A percentile compares a stretch with the other conserved stretches of the same genome.
phyloP scores from a whole-genome alignment of 2,113 vertebrate species.

The Onychorhynchus coronatus region DNA sequence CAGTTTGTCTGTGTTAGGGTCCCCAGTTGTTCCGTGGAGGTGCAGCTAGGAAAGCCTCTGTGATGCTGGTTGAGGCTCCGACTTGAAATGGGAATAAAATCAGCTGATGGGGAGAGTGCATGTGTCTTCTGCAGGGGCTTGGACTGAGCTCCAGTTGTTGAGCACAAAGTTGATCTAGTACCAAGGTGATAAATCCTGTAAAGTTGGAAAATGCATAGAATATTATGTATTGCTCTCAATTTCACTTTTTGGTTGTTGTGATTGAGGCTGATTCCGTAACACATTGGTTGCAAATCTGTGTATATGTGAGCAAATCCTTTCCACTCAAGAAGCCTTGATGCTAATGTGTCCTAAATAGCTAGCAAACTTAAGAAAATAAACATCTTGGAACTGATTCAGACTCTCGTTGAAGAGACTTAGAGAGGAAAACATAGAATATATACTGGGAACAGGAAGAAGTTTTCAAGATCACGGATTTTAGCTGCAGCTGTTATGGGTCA shows the following conservation, averaged over 20 bases:
- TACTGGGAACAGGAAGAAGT: not conserved
- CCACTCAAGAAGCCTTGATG: not conserved
- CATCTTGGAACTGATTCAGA: not conserved
- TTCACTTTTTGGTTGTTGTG: not conserved
- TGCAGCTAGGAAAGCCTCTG: not conserved
- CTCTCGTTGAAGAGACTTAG: not conserved
- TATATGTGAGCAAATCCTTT: not conserved
- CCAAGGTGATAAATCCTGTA: not conserved
- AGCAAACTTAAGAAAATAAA: not conserved
- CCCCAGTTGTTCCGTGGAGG: not conserved
- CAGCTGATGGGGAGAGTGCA: not conserved
- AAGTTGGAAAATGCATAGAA: not conserved
- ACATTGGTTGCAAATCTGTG: not conserved
- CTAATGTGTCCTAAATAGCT: not conserved
- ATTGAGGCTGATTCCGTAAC: not conserved
- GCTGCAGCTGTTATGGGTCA: slow-evolving; percentile 1
- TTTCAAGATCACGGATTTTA: not conserved
- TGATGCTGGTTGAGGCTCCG: not conserved
- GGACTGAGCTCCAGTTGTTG: not conserved
- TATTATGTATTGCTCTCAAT: not conserved
- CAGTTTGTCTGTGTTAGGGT: not conserved
- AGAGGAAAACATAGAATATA: not conserved
- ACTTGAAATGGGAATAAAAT: not conserved
- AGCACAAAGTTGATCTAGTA: not conserved
- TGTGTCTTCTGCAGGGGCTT: not conserved